A percentile compares a stretch with the other conserved stretches of the same genome.
Conservation (phyloP, 1,140 invertebrate species). For the Eurosta solidaginis region DNA sequence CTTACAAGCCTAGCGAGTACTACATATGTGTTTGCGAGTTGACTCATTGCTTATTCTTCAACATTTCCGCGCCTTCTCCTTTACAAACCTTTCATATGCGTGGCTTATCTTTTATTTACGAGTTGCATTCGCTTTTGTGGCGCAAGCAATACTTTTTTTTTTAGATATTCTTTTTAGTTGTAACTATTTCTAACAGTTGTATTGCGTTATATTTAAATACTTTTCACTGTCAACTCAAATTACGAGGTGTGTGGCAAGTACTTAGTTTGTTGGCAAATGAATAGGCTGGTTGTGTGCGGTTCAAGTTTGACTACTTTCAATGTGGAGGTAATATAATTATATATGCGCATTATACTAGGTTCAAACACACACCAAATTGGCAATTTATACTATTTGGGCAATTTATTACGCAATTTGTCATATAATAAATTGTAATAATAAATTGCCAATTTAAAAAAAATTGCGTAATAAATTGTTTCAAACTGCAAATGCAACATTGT, state of each 20-base stretch:
- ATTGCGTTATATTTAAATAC: conserved; percentile 25
- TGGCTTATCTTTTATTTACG: conserved; percentile 13
- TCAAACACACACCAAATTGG: too few relatives aligned
- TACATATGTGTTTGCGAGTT: background rate
- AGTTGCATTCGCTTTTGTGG: background rate
- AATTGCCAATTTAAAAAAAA: too few relatives aligned
- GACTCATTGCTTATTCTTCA: background rate
- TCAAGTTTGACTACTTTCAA: background rate
- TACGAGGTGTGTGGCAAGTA: background rate
- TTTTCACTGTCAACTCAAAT: conserved; percentile 27
- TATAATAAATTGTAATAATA: too few relatives aligned
- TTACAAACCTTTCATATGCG: background rate
- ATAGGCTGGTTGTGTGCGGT: background rate
- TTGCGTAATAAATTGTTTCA: too few relatives aligned
- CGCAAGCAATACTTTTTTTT: background rate
- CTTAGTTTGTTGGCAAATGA: background rate
- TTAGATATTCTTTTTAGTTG: background rate
- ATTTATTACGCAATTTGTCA: too few relatives aligned
- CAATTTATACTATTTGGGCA: too few relatives aligned
- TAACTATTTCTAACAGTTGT: conserved; percentile 17
- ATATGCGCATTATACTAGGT: too few relatives aligned
- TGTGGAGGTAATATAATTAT: too few relatives aligned
- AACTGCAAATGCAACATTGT: too few relatives aligned
- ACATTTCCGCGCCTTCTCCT: background rate
- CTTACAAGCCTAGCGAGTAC: background rate